Base-by-base conservation (phyloP, 2,113 vertebrate genomes). In the Neolamprologus falcicula region DNA sequence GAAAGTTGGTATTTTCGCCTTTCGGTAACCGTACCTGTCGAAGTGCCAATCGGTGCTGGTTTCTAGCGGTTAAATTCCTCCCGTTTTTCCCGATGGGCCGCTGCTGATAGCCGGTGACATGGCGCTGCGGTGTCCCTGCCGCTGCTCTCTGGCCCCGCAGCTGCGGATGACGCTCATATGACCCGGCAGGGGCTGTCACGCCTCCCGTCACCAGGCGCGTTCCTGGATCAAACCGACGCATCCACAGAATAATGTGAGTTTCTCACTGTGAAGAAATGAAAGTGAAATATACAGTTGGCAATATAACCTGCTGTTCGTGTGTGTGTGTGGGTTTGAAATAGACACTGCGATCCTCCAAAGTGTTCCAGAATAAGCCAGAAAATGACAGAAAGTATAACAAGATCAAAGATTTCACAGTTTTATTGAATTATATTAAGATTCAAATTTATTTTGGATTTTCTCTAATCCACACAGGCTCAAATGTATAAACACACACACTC, bases 101-200 rank as follows among this genome's bases (percentile, higher is more conserved):
- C 83, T 21, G 82, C 82, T 57, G 8, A 61, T 1, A 5, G 63
- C 40, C 80, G 86, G 86, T 73, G 89, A 81, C 92, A 88, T 78
- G 84, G 86, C 78, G 85, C 63, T 80, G 78, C 28, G 68, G 63
- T 59, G 86, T 73, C 89, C 83, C 73, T 55, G 81, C 76, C 54
- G 80, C 66, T 33, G 52, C 85, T 82, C 78, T 61, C 45, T 53
- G 71, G 66, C 71, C 53, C 19, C 47, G 3, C 9, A 82, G 86
- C 86, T 45, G 63, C 86, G 68, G 88, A 83, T 90, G 88, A 92
- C 89, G 91, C 93, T 96, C 95, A 95, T 89, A 92, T 95, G 95
- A 95, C 92, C 92, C 52, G 35, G 2, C 71, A 31, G 42, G 14
- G n/a, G 28, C 3, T 28, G 92, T 81, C 93, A 88, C 94, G 92